Percentiles rank a stretch among this genome's conserved stretches.
Evolutionary conservation across 2,113 vertebrate genomes (phyloP).

Genomic region (Takifugu flavidus): DNA sequence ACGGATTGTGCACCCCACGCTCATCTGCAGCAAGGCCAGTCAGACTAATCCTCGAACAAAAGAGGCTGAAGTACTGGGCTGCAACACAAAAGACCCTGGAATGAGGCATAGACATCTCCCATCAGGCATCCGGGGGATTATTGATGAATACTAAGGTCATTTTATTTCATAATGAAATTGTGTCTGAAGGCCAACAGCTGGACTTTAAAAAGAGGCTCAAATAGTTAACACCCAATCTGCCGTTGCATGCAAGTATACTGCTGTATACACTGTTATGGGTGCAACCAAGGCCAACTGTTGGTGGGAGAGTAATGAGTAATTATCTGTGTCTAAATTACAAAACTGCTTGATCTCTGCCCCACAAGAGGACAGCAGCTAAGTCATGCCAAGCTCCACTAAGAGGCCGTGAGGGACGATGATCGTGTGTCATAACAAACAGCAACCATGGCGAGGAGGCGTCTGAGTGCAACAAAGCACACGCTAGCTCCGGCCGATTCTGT

Average conservation of each 20-base stretch:
- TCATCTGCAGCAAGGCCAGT: slow-evolving; percentile 33
- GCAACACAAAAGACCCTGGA: slow-evolving; percentile 28
- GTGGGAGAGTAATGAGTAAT: too few relatives aligned
- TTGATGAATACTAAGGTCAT: slow-evolving; percentile 4
- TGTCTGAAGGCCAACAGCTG: neutral
- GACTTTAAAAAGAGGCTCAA: too few relatives aligned
- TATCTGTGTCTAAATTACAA: neutral
- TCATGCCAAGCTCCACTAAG: neutral
- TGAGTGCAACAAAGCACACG: neutral
- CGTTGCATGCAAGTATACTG: too few relatives aligned
- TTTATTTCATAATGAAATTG: slow-evolving; percentile 6
- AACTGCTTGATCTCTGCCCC: neutral
- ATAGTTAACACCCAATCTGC: too few relatives aligned
- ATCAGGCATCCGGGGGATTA: slow-evolving; percentile 11
- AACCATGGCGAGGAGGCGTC: neutral
- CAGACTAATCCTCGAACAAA: slow-evolving; percentile 48
- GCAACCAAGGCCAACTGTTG: slow-evolving; percentile 2
- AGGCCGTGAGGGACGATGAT: neutral
- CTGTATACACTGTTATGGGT: too few relatives aligned
- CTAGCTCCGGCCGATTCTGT: neutral
- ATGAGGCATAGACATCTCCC: slow-evolving; percentile 16
- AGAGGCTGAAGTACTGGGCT: slow-evolving; percentile 31
- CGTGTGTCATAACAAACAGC: neutral
- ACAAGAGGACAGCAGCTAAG: neutral
- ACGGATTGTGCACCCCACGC: slow-evolving; percentile 58